These are phyloP conservation scores for Uloborus plumipes DNA, from an alignment of 2,888 invertebrate genomes.

Conservation along the genomic window DNA sequence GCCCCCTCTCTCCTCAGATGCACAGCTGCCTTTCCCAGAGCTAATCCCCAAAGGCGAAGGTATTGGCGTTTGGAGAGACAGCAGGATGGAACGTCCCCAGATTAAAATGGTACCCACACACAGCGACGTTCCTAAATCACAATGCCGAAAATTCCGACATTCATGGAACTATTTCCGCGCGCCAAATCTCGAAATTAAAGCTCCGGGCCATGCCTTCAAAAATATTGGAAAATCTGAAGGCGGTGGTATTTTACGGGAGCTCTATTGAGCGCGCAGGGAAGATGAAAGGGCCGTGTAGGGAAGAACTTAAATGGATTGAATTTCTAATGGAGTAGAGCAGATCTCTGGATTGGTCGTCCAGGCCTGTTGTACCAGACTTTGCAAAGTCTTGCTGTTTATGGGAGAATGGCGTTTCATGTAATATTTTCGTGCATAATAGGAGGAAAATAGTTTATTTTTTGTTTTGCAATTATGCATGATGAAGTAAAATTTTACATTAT, in stretches of 20 bases:
- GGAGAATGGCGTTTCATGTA: no score
- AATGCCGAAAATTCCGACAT: slow-evolving; percentile 22
- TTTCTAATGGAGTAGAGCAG: not conserved
- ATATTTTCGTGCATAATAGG: no score
- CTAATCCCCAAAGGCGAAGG: not conserved
- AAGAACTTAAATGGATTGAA: slow-evolving; percentile 26
- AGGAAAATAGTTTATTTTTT: no score
- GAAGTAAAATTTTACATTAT: no score
- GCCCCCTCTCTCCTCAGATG: not conserved
- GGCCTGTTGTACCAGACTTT: not conserved
- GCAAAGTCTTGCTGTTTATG: not conserved
- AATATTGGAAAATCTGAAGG: not conserved
- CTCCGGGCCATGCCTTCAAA: slow-evolving; percentile 20
- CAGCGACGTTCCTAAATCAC: slow-evolving; percentile 13
- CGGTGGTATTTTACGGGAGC: not conserved
- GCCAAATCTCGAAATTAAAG: slow-evolving; percentile 37
- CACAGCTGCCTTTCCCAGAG: not conserved
- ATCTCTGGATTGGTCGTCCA: not conserved
- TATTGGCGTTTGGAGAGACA: not conserved
- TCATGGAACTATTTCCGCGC: slow-evolving; percentile 22
- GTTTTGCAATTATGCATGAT: no score
- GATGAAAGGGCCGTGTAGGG: not conserved
- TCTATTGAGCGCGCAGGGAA: no score
- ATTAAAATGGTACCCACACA: slow-evolving; percentile 32
- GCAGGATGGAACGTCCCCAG: slow-evolving; percentile 6